Conservation (phyloP, 2,113 vertebrate species). For the Cygnus atratus region DNA sequence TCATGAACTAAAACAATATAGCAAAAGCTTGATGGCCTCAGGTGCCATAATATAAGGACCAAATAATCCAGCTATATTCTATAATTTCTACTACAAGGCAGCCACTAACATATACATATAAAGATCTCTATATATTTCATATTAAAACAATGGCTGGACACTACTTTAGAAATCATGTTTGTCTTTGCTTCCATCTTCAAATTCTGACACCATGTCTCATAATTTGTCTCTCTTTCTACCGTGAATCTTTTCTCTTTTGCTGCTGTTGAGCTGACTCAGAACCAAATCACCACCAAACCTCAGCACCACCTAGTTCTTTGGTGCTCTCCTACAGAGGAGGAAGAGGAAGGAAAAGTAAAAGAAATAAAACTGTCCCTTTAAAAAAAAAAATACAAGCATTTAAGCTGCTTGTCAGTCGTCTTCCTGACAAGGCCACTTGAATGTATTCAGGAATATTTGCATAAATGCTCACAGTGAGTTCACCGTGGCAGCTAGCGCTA, state of each 20-base stretch:
- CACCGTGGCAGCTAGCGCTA: slow-evolving; percentile 77
- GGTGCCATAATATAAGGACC: background rate
- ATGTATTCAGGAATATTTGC: slow-evolving; percentile 80
- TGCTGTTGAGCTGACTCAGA: background rate
- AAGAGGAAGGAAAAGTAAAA: background rate
- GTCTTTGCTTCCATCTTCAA: background rate
- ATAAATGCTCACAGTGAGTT: slow-evolving; percentile 82
- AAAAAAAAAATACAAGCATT: slow-evolving; percentile 60
- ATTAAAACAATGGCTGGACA: background rate
- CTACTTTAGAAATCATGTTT: background rate
- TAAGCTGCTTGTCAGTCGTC: slow-evolving; percentile 77
- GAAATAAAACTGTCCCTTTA: slow-evolving; percentile 48
- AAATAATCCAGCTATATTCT: background rate
- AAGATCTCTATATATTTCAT: background rate
- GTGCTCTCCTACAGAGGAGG: background rate
- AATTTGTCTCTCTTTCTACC: background rate
- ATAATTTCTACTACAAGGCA: background rate
- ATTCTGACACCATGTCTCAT: background rate
- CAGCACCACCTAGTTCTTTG: background rate
- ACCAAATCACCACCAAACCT: background rate
- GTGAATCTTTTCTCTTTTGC: background rate
- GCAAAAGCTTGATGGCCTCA: background rate
- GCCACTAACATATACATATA: background rate
- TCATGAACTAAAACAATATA: background rate
- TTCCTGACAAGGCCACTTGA: slow-evolving; percentile 81